Evolutionary conservation across 2,797 vertebrate species (phyloP), one percentile per base, ranked within the genome.

Genomic region (Stomatorhinus walkeri): DNA sequence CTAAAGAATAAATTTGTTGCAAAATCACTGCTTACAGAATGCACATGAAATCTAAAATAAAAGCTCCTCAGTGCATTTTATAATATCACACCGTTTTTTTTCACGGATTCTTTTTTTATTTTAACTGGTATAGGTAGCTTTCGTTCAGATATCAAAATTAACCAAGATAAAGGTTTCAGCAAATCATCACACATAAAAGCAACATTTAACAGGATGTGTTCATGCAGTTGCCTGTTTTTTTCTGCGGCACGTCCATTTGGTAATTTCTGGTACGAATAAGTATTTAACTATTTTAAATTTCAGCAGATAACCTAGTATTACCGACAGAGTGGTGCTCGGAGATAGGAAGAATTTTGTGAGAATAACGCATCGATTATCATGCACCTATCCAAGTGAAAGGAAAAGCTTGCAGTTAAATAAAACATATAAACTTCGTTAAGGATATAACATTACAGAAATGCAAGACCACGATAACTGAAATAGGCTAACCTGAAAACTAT

Each of bases 1-100:
- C 98, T 99, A 93, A 0, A 9, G 24, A 16, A 86, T 24, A 81
- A 88, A 19, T 46, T 8, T 43, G 76, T 81, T 81, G 46, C 19
- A 81, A 43, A 46, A 81, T 81, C n/a, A 81, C 40, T 81, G 76
- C 7, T 81, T 46, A 81, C 40, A n/a, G 7, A 81, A 81, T 43
- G 40, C 76, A 46, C 40, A 46, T 43, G 40, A 19, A 81, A 81
- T 22, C 19, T 46, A 8, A 46, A 43, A 9, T 16, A n/a, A 79
- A 19, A 40, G 1, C 2, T 46, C 40, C 40, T 81, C 5, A 19
- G 16, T 43, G 8, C 36, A 81, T 46, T 3, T 46, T 81, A 43
- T 19, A 81, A 46, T 72, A 81, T n/a, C n/a, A 46, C 76, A 19
- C 40, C 76, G 40, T 19, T 8, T 46, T 46, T 46, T 3, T 10